A percentile compares a stretch with the other conserved stretches of the same genome.
These are phyloP conservation scores for Biston stratarius DNA, from an alignment of 2,888 invertebrate species.

Conservation along the genomic window DNA sequence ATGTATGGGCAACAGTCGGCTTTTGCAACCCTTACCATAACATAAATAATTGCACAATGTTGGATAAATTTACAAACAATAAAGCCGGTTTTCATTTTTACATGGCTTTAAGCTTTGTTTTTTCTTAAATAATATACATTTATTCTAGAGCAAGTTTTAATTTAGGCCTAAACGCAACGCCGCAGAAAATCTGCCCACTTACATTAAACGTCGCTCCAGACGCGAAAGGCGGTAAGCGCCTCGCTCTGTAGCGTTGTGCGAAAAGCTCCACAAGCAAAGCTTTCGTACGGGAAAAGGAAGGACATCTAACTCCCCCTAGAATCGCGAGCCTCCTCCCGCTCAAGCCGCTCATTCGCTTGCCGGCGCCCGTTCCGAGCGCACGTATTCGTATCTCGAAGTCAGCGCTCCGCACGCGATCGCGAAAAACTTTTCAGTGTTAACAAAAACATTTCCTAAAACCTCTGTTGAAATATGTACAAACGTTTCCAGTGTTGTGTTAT, in stretches of 20 bases:
- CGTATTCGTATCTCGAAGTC: conserved; percentile 55
- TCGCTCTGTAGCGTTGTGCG: conserved; percentile 53
- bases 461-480: conserved; percentile 67
- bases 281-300: conserved; percentile 77
- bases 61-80: conserved; percentile 4
- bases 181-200: conserved; percentile 84
- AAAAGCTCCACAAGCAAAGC: conserved; percentile 77
- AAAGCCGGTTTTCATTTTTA: conserved; percentile 2
- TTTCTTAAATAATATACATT: neutral
- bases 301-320: conserved; percentile 74
- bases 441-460: conserved; percentile 52
- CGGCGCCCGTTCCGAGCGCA: conserved; percentile 64
- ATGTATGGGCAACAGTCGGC: conserved; percentile 57
- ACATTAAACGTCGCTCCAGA: conserved; percentile 71
- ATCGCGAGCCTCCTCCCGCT: conserved; percentile 57
- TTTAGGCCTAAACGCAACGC: conserved; percentile 83
- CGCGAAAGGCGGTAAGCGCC: conserved; percentile 62
- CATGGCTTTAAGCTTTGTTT: neutral
- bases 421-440: conserved; percentile 82
- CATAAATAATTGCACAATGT: conserved; percentile 44
- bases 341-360: conserved; percentile 74
- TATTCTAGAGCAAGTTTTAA: conserved; percentile 55
- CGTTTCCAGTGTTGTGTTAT: conserved; percentile 71
- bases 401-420: conserved; percentile 68
- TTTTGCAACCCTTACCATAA: conserved; percentile 36